Evolutionary conservation across 2,888 invertebrate species (phyloP).

Genomic region (Watsonalla cultraria): DNA sequence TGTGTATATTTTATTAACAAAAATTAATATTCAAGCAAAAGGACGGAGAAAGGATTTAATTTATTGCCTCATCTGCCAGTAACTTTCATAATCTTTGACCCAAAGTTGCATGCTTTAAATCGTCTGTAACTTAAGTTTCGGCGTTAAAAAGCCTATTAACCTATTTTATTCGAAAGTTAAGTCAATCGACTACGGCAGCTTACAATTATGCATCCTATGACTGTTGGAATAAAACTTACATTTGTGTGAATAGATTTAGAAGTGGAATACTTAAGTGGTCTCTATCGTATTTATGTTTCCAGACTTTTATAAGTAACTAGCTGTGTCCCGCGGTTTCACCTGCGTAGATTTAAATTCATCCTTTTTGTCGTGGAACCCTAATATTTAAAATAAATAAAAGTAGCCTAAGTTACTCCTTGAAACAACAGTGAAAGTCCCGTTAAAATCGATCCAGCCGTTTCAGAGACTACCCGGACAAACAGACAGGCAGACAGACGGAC

Average conservation of each 20-base stretch:
- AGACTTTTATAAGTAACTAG: constrained; percentile 26
- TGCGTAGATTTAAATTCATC: too few species aligned
- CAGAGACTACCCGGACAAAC: too few species aligned
- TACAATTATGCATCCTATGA: constrained; percentile 19
- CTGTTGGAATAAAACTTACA: constrained; percentile 8
- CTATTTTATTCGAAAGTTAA: constrained; percentile 70
- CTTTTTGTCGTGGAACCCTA: too few species aligned
- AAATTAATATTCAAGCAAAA: neutral
- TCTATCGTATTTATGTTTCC: constrained; percentile 32
- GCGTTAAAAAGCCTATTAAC: constrained; percentile 73
- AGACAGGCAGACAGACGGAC: too few species aligned
- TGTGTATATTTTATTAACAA: too few species aligned
- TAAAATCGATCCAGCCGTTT: too few species aligned
- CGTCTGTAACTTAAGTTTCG: constrained; percentile 59
- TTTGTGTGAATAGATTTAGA: constrained; percentile 11
- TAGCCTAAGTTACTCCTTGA: too few species aligned
- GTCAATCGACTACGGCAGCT: constrained; percentile 12
- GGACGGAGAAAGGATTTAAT: neutral
- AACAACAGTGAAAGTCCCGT: too few species aligned
- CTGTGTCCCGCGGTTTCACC: too few species aligned
- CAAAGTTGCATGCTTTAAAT: constrained; percentile 56
- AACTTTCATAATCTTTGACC: constrained; percentile 38
- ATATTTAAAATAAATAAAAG: too few species aligned
- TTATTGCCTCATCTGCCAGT: neutral
- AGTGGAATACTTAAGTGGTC: constrained; percentile 37